Conservation (phyloP, 1,140 invertebrate species). For the Drosophila setifemur region DNA sequence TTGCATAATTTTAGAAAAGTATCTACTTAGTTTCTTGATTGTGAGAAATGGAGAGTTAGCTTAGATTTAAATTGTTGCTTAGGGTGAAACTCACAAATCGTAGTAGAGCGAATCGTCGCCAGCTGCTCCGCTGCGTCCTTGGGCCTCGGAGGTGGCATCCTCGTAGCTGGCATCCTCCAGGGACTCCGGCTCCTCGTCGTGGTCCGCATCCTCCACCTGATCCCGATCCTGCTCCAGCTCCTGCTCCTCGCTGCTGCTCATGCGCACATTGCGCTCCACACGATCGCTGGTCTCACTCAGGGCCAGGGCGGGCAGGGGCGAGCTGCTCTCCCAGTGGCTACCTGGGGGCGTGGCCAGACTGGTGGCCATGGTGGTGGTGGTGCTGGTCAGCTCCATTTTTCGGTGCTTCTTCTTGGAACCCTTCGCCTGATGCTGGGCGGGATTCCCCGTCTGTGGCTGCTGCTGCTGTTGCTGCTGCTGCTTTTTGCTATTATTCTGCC, state of each 20-base stretch:
- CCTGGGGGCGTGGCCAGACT: constrained; percentile 48
- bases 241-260: constrained; percentile 33
- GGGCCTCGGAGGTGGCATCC: constrained; percentile 44
- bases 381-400: constrained; percentile 12
- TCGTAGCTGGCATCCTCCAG: constrained; percentile 63
- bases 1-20: constrained; percentile 31
- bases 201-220: constrained; percentile 13
- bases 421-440: constrained; percentile 28
- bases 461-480: constrained; percentile 8
- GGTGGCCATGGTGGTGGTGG: constrained; percentile 50
- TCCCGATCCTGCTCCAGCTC: constrained; percentile 33
- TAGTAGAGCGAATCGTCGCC: constrained; percentile 74
- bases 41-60: constrained; percentile 49
- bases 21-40: constrained; percentile 19
- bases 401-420: constrained; percentile 36
- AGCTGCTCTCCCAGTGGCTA: constrained; percentile 59
- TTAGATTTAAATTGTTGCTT: constrained; percentile 23
- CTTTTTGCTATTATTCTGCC: constrained; percentile 27
- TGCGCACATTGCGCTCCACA: constrained; percentile 66
- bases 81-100: constrained; percentile 76
- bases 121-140: constrained; percentile 43
- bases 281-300: constrained; percentile 74
- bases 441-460: neutral
- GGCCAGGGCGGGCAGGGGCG: constrained; percentile 53
- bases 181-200: constrained; percentile 38